Percentiles rank a stretch among this genome's conserved stretches.
These are phyloP conservation scores for Drosophila heteroneura DNA, from an alignment of 2,888 invertebrate genomes.

Conservation along the genomic window DNA sequence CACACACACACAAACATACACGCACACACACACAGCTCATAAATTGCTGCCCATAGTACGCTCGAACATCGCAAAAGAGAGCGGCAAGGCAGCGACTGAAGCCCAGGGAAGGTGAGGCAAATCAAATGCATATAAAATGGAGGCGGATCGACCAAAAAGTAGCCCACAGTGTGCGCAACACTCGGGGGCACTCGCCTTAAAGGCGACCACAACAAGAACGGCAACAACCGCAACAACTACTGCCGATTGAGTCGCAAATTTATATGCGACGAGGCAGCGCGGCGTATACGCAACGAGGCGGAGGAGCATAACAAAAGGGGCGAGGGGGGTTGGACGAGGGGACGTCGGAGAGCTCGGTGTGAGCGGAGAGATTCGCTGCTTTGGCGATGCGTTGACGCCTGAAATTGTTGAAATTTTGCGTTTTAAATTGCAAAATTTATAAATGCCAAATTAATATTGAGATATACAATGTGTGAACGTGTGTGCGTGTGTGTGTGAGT, in stretches of 20 bases:
- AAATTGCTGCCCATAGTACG: constrained; percentile 40
- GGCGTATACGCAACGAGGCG: constrained; percentile 62
- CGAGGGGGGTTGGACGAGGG: no score
- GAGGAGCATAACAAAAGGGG: constrained; percentile 25
- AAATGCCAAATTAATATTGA: constrained; percentile 74
- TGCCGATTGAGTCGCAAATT: constrained; percentile 76
- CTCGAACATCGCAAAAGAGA: constrained; percentile 22
- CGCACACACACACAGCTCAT: constrained; percentile 21
- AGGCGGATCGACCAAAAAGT: constrained; percentile 58
- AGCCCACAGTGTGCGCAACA: constrained; percentile 62
- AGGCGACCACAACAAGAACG: constrained; percentile 50
- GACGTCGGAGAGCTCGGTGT: neutral
- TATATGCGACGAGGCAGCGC: constrained; percentile 64
- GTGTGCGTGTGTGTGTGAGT: neutral
- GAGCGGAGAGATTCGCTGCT: constrained; percentile 49
- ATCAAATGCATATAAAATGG: constrained; percentile 74
- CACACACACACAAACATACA: constrained; percentile 19
- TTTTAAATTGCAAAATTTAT: constrained; percentile 65
- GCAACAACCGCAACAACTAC: constrained; percentile 31
- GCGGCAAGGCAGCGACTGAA: constrained; percentile 6
- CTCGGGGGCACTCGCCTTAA: constrained; percentile 57
- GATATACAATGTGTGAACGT: constrained; percentile 36
- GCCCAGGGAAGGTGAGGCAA: constrained; percentile 43
- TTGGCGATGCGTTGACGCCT: constrained; percentile 71
- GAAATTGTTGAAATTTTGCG: constrained; percentile 75